Evolutionary conservation across 2,888 invertebrate species (phyloP), one percentile per base, ranked within the genome.

Genomic region (Tanytarsus gracilentus): DNA sequence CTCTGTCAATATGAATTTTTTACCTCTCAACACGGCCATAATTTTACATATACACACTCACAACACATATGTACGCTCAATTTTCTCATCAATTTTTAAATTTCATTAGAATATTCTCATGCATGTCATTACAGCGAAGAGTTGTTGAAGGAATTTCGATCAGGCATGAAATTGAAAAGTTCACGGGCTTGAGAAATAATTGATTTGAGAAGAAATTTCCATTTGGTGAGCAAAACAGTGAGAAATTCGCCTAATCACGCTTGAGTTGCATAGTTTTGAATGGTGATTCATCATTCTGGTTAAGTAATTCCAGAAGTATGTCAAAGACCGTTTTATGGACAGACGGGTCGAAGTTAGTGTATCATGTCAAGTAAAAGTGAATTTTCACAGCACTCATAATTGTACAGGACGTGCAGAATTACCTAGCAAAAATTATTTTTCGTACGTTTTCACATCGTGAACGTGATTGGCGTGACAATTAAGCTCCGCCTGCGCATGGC

Each of bases 401-500:
- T 60, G 60, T 60, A n/a, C 50, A 33, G 49, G 21, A 60, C 60
- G 50, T 58, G 49, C 48, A 23, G 14, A 59, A 27, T 50, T 59
- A 49, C 49, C 59, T 59, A 49, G 53, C 53, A 30, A 21, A 49
- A 49, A 48, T 30, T 59, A 49, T 59, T 33, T 50, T 49, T 59
- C 59, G 59, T 49, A 59, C 59, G 59, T 60, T 60, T 44, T 40
- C 44, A 27, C 58, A 14, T 18, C 27, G 9, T 40, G 36, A 48
- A 60, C 60, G 60, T 60, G 60, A 60, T 60, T 60, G 60, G 60
- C 50, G 40, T 60, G 50, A 60, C 50, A 60, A 60, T 60, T 49
- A 60, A 36, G 48, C 60, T 60, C 60, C 60, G 50, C 60, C 60
- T 60, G 11, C 9, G 30, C 14, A 14, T 27, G 48, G 48, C 48